Percentiles rank a stretch among this genome's conserved stretches.
These are phyloP conservation scores for Melanotaenia trifasciata DNA, from an alignment of 2,797 vertebrate species.

Conservation along the genomic window DNA sequence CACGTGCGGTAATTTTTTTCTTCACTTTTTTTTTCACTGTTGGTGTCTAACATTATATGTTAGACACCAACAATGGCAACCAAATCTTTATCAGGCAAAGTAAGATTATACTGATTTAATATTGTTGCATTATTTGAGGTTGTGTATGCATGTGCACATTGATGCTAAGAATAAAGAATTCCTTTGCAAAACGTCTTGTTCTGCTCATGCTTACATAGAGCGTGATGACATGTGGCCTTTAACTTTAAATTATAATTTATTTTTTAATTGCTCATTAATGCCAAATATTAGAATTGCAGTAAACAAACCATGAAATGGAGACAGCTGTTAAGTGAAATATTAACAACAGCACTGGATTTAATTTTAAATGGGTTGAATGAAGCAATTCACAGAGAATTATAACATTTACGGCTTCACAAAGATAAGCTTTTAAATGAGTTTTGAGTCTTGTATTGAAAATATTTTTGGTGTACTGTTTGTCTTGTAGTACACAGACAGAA, in stretches of 20 bases:
- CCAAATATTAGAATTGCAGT: constrained; percentile 3
- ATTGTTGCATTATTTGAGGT: neutral
- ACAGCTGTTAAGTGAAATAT: constrained; percentile 2
- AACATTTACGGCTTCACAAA: neutral
- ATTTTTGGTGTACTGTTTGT: neutral
- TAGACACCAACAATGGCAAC: neutral
- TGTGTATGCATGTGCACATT: neutral
- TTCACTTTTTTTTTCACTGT: neutral
- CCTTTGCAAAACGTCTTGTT: neutral
- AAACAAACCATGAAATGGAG: neutral
- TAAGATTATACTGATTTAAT: neutral
- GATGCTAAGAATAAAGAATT: neutral
- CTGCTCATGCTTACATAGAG: neutral
- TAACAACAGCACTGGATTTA: constrained; percentile 1
- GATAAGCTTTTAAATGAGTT: neutral
- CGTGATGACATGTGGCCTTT: neutral
- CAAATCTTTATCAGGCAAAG: neutral
- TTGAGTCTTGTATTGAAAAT: neutral
- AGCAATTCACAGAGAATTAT: constrained; percentile 5
- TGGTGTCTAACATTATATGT: neutral
- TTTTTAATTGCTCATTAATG: constrained; percentile 2
- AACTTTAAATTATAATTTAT: neutral
- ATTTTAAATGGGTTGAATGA: constrained; percentile 8
- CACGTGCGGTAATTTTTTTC: neutral
- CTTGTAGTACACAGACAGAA: neutral